Evolutionary conservation across 1,140 invertebrate species (phyloP).

Genomic region (Saccostrea echinata): DNA sequence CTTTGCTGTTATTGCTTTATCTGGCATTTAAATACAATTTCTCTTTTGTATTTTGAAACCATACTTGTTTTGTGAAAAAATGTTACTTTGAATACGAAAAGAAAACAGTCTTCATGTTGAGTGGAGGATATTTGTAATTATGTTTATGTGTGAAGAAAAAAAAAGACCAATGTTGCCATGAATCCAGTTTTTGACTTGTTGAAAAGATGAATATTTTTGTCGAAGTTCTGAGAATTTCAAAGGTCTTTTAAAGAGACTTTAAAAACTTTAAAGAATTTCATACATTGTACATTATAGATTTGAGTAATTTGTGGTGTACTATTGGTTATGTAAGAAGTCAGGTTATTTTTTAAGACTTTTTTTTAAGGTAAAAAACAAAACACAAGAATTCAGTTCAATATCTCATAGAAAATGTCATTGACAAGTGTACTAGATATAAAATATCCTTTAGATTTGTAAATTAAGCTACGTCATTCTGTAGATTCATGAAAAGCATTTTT

Average conservation of each 20-base stretch:
- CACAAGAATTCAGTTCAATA: background rate
- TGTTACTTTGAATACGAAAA: too few species aligned
- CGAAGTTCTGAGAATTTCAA: conserved; percentile 8
- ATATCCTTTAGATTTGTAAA: background rate
- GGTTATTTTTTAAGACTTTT: background rate
- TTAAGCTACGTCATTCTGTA: background rate
- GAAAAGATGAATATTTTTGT: conserved; percentile 25
- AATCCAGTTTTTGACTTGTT: conserved; percentile 24
- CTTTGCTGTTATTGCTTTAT: too few species aligned
- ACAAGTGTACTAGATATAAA: background rate
- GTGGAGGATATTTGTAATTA: background rate
- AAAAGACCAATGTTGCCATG: background rate
- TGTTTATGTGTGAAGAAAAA: background rate
- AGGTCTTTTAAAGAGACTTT: background rate
- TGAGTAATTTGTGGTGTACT: conserved; percentile 1
- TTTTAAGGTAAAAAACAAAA: background rate
- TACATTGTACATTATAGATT: background rate
- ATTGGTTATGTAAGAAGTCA: too few species aligned
- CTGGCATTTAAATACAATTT: background rate
- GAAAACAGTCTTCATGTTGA: background rate
- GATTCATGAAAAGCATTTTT: background rate
- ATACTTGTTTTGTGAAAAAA: background rate
- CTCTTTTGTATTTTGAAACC: background rate
- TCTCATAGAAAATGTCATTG: background rate
- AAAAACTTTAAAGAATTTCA: conserved; percentile 29